Evolutionary conservation across 2,888 invertebrate species (phyloP), one percentile per base, ranked within the genome.

Genomic region (Nemurella pictetii): DNA sequence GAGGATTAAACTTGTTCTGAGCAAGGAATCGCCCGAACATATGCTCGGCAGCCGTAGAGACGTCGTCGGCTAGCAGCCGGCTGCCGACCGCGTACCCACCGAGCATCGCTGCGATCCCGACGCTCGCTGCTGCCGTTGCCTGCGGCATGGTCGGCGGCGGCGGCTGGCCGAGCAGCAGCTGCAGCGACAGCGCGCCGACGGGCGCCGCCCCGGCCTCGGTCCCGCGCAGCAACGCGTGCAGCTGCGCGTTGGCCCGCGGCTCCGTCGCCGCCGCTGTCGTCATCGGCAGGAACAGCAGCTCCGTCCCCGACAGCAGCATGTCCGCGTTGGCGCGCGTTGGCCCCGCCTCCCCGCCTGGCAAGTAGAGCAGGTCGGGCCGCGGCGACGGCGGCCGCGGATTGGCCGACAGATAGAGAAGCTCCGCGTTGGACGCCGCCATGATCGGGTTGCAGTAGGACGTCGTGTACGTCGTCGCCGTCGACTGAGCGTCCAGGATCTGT

Each of bases 401-500:
- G n/a, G n/a, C n/a, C n/a, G n/a, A n/a, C n/a, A n/a, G n/a, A n/a
- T n/a, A n/a, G n/a, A n/a, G n/a, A n/a, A n/a, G n/a, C n/a, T n/a
- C n/a, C n/a, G n/a, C n/a, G n/a, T 20, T 55, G 55, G 5, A 55
- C 55, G 55, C n/a, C 5, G 80, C 80, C 80, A 81, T 81, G 32
- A 32, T 81, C 0, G 80, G 80, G 36, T 20, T 35, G 27, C 80
- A 35, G 36, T 35, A 35, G 1, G 80, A 81, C 26, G 80, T 81
- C 3, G 80, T 81, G 36, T 81, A 81, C 3, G 35, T 81, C 2
- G 80, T 81, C 2, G 32, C 80, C n/a, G 30, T 81, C 27, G 80
- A 81, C 26, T 81, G 80, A n/a, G 80, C 32, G 32, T 81, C 80
- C 2, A 81, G 80, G 29, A 81, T 81, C 26, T 81, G 36, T 30